Evolutionary conservation across 2,113 vertebrate genomes (phyloP).

Genomic region (Xenopus tropicalis): DNA sequence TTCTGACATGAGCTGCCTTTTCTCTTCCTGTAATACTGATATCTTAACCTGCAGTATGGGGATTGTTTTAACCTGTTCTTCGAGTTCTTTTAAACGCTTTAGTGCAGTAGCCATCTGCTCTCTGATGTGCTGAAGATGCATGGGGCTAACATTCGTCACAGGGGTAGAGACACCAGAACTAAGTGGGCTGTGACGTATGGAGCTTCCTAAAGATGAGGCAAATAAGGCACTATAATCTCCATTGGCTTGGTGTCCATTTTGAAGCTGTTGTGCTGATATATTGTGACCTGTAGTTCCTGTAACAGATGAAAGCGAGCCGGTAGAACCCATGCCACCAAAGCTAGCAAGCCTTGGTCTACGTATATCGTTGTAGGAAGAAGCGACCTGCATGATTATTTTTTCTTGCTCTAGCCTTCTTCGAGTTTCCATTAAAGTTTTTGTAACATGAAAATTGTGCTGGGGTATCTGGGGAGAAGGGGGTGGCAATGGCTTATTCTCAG

Average conservation of each 20-base stretch:
- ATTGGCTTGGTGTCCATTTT: constrained; percentile 78
- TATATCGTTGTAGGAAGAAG: constrained; percentile 62
- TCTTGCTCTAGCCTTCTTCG: constrained; percentile 89
- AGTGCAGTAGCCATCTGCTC: constrained; percentile 96
- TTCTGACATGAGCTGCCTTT: constrained; percentile 81
- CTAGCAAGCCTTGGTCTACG: constrained; percentile 87
- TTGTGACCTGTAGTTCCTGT: constrained; percentile 71
- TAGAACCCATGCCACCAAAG: constrained; percentile 88
- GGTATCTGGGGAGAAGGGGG: constrained; percentile 82
- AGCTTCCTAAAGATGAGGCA: constrained; percentile 82
- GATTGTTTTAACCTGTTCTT: constrained; percentile 91
- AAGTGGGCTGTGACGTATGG: constrained; percentile 90
- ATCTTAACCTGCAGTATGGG: constrained; percentile 96
- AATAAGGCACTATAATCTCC: constrained; percentile 74
- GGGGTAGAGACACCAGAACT: constrained; percentile 91
- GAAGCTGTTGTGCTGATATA: constrained; percentile 66
- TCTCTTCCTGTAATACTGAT: constrained; percentile 93
- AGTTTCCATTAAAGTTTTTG: constrained; percentile 97
- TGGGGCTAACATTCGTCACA: constrained; percentile 85
- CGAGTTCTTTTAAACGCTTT: constrained; percentile 86
- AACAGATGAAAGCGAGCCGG: constrained; percentile 83
- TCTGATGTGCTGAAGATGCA: constrained; percentile 92
- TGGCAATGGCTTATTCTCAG: constrained; percentile 76
- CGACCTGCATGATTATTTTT: constrained; percentile 75
- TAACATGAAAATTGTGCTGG: constrained; percentile 87